phyloP scores from a whole-genome alignment of 2,113 vertebrate genomes.

The Tamias sibiricus region DNA sequence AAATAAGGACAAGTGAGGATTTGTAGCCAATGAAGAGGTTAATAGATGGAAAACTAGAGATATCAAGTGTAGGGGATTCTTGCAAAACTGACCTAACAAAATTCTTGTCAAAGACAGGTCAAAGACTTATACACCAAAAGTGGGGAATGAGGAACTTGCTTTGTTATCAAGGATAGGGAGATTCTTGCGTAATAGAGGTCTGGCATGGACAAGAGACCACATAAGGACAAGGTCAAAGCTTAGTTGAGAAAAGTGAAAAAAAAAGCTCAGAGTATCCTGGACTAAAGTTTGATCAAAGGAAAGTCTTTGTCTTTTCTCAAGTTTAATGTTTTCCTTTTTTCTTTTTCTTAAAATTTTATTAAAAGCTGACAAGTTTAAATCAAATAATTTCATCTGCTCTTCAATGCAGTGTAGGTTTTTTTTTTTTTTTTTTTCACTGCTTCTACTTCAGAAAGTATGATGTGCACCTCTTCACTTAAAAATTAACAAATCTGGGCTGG shows the following conservation, averaged over 20 bases:
- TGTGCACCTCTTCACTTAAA: not conserved
- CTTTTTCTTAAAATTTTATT: not conserved
- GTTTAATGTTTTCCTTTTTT: not conserved
- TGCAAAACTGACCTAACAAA: not conserved
- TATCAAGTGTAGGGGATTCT: not conserved
- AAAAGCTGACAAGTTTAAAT: slow-evolving; percentile 41
- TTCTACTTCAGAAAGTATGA: slow-evolving; percentile 23
- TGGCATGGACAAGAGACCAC: not conserved
- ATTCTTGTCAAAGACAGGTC: not conserved
- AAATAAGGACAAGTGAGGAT: not conserved
- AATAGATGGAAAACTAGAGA: not conserved
- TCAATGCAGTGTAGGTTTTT: slow-evolving; percentile 23
- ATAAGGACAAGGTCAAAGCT: not conserved
- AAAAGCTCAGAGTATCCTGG: not conserved
- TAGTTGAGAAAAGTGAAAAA: not conserved
- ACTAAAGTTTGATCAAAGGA: not conserved
- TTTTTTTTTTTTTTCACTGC: not conserved
- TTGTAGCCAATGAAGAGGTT: not conserved
- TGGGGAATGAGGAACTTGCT: not conserved
- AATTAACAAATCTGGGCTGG: not conserved
- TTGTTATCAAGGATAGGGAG: not conserved
- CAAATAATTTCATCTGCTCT: slow-evolving; percentile 3
- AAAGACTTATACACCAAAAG: not conserved
- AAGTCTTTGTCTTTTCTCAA: not conserved
- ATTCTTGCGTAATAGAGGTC: not conserved